These are phyloP conservation scores for Amazona vittata DNA, from an alignment of 2,113 vertebrate genomes.

Conservation along the genomic window DNA sequence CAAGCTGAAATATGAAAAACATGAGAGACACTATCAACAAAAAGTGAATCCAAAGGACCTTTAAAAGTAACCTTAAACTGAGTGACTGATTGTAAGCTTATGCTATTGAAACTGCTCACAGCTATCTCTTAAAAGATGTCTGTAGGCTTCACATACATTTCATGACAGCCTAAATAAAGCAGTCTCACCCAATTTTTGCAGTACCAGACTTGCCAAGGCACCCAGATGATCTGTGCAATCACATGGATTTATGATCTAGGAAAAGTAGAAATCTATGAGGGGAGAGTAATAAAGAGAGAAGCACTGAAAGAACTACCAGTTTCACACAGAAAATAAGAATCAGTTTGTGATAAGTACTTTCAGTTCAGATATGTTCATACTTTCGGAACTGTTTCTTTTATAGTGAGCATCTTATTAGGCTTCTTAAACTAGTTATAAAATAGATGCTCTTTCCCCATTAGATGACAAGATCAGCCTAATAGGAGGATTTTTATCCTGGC, in stretches of 20 bases:
- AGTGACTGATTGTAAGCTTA: slow-evolving; percentile 18
- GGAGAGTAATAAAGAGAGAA: background rate
- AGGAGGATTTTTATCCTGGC: background rate
- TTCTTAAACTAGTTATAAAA: background rate
- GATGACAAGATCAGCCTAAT: background rate
- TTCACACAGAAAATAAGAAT: background rate
- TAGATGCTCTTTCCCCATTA: background rate
- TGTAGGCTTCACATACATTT: slow-evolving; percentile 29
- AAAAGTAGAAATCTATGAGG: slow-evolving; percentile 12
- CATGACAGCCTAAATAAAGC: slow-evolving; percentile 14
- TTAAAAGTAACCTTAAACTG: slow-evolving; percentile 31
- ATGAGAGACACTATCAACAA: background rate
- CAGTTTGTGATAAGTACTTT: background rate
- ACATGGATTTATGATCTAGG: slow-evolving; percentile 51
- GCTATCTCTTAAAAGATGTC: slow-evolving; percentile 9
- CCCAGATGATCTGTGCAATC: slow-evolving; percentile 51
- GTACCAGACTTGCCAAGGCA: slow-evolving; percentile 34
- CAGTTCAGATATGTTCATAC: background rate
- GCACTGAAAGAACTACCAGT: background rate
- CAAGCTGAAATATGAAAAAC: slow-evolving; percentile 22
- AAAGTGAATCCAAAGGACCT: background rate
- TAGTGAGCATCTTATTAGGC: background rate
- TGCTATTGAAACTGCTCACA: slow-evolving; percentile 18
- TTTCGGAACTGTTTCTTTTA: background rate
- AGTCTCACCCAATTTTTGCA: slow-evolving; percentile 32